Base-by-base conservation (phyloP, 2,888 invertebrate genomes). In the Idaea aversata region DNA sequence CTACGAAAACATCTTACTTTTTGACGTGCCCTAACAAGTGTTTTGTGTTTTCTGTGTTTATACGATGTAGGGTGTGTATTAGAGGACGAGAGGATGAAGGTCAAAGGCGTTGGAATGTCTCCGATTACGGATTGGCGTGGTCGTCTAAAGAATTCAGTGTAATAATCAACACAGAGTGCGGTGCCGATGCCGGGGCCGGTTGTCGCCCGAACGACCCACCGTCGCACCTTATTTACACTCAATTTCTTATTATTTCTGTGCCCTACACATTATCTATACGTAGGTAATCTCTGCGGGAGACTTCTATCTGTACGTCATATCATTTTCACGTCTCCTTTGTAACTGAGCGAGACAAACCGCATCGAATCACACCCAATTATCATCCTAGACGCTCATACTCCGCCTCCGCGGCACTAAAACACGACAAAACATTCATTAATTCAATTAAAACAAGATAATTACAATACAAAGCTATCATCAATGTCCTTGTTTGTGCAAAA, bases 11-110 rank as follows among this genome's bases (percentile, higher is more conserved):
- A 88, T 87, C 83, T 81, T 86, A 88, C 85, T 87, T 88, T 91
- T 90, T 93, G 93, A 93, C 91, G 88, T 86, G 85, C 86, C 64
- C 81, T 88, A 90, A 87, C 90, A 92, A 91, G 91, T 93, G 88
- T 90, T 92, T 87, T 73, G 72, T 78, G 82, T 85, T 88, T 90
- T 90, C 86, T 88, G 77, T 91, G 91, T 81, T 87, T 82, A 87
- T 91, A 91, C 86, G 80, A 69, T 72, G 73, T 75, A 67, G 70
- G 70, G 67, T 66, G 73, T 70, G 69, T 73, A 75, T 69, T 76
- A 73, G 76, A 76, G 77, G 78, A 74, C 79, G 72, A 74, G 67
- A 77, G 75, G 78, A 84, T 83, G 86, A 90, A 91, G 90, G 90
- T 90, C 90, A 86, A 81, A 75, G 72, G 75, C 75, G 80, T 75